Conservation (phyloP, 2,888 invertebrate species). For the Halictus ligatus region DNA sequence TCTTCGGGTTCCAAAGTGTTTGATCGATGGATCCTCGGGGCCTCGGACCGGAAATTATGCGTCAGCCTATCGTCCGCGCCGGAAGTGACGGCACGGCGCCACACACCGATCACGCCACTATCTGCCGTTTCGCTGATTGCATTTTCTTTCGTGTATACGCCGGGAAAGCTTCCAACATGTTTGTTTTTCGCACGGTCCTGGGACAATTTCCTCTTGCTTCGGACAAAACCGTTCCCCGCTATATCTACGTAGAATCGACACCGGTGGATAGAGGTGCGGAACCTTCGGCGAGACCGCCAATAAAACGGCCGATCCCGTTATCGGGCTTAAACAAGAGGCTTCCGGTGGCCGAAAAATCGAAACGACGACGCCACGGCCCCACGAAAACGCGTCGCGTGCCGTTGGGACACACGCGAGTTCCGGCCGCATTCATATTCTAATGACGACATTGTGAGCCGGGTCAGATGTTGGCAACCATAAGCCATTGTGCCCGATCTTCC, state of each 20-base stretch:
- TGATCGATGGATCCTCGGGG: constrained; percentile 83
- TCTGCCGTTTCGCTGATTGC: constrained; percentile 79
- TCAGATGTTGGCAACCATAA: constrained; percentile 82
- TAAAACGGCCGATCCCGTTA: constrained; percentile 2
- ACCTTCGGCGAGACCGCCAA: constrained; percentile 12
- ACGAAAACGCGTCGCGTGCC: constrained; percentile 78
- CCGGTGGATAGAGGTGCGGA: not conserved
- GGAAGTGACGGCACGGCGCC: constrained; percentile 80
- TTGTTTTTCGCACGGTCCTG: constrained; percentile 67
- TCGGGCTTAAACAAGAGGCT: constrained; percentile 38
- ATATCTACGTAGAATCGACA: not conserved
- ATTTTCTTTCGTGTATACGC: constrained; percentile 68
- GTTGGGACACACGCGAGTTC: constrained; percentile 59
- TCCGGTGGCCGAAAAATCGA: constrained; percentile 46
- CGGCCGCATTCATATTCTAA: constrained; percentile 82
- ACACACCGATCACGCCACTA: constrained; percentile 80
- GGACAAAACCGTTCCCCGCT: not conserved
- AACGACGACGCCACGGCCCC: constrained; percentile 34
- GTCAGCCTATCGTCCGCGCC: constrained; percentile 82
- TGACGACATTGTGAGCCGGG: constrained; percentile 80
- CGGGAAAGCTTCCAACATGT: constrained; percentile 60
- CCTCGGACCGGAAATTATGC: constrained; percentile 83
- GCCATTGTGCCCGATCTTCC: constrained; percentile 75
- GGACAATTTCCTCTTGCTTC: constrained; percentile 52
- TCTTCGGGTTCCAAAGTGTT: constrained; percentile 77